Percentiles rank a stretch among this genome's conserved stretches.
These are phyloP conservation scores for Chaitophorus viminalis DNA, from an alignment of 2,888 invertebrate species.

Conservation along the genomic window DNA sequence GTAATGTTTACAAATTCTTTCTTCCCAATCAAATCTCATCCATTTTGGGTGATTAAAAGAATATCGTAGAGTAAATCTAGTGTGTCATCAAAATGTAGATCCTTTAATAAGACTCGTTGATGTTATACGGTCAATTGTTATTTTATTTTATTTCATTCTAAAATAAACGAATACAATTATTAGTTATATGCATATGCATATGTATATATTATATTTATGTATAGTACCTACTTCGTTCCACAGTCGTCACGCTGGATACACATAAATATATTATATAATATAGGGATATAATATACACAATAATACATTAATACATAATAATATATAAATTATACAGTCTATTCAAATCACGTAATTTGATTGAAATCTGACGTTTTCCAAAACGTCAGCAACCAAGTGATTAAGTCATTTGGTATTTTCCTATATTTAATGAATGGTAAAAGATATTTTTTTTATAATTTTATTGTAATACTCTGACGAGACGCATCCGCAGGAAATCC, in stretches of 20 bases:
- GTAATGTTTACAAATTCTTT: too few relatives aligned
- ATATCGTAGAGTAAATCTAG: too few relatives aligned
- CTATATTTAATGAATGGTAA: conserved; percentile 34
- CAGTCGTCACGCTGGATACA: neutral
- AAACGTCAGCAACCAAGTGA: conserved; percentile 28
- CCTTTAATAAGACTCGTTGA: too few relatives aligned
- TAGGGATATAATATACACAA: too few relatives aligned
- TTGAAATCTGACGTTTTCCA: conserved; percentile 30
- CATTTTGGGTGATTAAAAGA: too few relatives aligned
- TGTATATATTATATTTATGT: neutral
- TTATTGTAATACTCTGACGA: conserved; percentile 50
- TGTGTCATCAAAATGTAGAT: too few relatives aligned
- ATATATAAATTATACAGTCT: neutral
- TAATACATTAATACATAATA: too few relatives aligned
- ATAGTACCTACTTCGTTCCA: neutral
- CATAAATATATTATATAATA: neutral
- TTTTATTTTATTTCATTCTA: too few relatives aligned
- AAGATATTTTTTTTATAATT: conserved; percentile 23
- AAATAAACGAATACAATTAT: too few relatives aligned
- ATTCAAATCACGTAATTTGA: conserved; percentile 33
- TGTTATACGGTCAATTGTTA: too few relatives aligned
- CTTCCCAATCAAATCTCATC: too few relatives aligned
- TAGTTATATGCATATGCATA: too few relatives aligned
- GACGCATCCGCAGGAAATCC: conserved; percentile 53
- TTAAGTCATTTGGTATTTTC: conserved; percentile 27